phyloP scores from a whole-genome alignment of 2,797 vertebrate genomes.

The Bradypus variegatus region DNA sequence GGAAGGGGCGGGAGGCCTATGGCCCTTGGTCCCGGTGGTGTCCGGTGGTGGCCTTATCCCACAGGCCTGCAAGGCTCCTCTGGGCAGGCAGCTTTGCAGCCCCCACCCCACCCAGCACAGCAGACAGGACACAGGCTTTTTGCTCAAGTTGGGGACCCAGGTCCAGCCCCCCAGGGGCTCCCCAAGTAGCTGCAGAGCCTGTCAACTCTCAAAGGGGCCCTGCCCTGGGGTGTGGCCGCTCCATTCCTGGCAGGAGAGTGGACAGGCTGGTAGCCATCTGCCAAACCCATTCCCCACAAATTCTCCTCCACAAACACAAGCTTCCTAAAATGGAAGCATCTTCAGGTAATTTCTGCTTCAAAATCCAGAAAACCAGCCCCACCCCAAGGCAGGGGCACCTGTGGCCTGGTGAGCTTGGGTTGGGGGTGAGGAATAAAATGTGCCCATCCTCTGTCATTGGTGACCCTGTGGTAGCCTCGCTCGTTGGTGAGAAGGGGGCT shows the following conservation, averaged over 20 bases:
- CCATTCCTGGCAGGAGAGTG: too few species aligned
- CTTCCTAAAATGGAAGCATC: neutral
- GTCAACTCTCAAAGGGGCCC: too few species aligned
- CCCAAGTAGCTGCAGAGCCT: neutral
- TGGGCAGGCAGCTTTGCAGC: neutral
- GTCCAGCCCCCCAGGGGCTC: fast-evolving
- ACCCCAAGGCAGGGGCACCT: neutral
- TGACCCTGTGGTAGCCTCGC: too few species aligned
- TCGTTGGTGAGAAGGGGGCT: too few species aligned
- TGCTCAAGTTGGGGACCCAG: neutral
- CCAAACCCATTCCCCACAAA: too few species aligned
- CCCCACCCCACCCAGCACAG: neutral
- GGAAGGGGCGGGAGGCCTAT: too few species aligned
- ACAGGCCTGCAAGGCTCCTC: neutral
- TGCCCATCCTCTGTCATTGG: too few species aligned
- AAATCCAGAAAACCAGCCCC: too few species aligned
- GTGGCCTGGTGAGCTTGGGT: neutral
- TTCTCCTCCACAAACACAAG: neutral
- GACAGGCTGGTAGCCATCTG: too few species aligned
- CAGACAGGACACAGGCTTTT: neutral
- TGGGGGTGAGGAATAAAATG: too few species aligned
- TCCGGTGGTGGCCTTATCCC: fast-evolving
- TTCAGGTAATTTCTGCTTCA: neutral
- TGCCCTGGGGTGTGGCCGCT: neutral
- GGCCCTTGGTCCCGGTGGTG: neutral